Evolutionary conservation across 1,140 invertebrate genomes (phyloP).

Genomic region (Cryptotermes secundus): DNA sequence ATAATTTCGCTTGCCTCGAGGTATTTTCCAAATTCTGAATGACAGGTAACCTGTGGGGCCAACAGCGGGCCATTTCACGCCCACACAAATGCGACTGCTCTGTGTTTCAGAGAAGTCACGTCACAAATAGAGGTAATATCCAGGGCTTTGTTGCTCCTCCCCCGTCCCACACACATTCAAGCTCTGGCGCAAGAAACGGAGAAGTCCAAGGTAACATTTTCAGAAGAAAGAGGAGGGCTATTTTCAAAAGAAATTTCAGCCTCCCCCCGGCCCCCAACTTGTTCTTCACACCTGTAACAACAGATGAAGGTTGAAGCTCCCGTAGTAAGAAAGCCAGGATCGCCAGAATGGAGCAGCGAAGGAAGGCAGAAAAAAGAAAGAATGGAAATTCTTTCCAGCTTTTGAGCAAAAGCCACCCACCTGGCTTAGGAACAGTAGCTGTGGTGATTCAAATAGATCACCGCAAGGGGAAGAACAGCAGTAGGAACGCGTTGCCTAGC

Average conservation of each 20-base stretch:
- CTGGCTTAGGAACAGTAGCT: not conserved
- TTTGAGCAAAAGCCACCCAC: slow-evolving; percentile 10
- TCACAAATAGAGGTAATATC: not conserved
- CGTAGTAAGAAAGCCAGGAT: not conserved
- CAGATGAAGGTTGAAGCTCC: slow-evolving; percentile 1
- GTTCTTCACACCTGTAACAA: slow-evolving; percentile 10
- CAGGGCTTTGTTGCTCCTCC: no score
- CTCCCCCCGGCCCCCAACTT: not conserved
- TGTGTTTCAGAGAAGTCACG: not conserved
- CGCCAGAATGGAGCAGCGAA: not conserved
- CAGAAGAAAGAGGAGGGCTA: not conserved
- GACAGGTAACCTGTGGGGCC: no score
- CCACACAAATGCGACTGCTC: no score
- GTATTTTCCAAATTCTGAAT: no score
- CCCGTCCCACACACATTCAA: no score
- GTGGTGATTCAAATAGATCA: not conserved
- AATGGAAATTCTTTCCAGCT: slow-evolving; percentile 10
- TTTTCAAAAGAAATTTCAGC: slow-evolving; percentile 1
- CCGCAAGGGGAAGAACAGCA: not conserved
- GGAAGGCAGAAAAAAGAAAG: not conserved
- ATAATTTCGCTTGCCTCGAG: no score
- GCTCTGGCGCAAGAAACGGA: not conserved
- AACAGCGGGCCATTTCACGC: no score
- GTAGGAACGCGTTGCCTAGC: not conserved
- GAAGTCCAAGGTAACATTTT: not conserved